Percentiles rank a stretch among this genome's conserved stretches.
Conservation (phyloP, 1,140 invertebrate genomes). For the Pectinophora gossypiella region DNA sequence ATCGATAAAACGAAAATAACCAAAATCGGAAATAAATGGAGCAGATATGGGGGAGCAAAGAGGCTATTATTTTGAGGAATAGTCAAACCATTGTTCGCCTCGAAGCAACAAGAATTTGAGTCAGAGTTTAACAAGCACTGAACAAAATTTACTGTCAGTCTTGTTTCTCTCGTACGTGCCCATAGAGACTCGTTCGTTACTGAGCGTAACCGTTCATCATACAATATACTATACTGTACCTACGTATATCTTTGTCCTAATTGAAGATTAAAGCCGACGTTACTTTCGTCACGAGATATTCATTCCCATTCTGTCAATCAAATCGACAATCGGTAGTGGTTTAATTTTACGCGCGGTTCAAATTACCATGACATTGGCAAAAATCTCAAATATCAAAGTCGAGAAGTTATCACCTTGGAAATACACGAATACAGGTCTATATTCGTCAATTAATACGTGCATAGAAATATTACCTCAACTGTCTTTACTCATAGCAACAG, state of each 20-base stretch:
- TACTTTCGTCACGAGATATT: neutral
- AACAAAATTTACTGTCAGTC: neutral
- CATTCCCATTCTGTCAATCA: slow-evolving; percentile 19
- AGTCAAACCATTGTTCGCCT: too few relatives aligned
- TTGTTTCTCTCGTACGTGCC: neutral
- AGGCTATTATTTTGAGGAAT: too few relatives aligned
- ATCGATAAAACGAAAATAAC: too few relatives aligned
- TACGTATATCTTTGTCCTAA: neutral
- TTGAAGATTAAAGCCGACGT: neutral
- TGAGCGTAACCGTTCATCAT: neutral
- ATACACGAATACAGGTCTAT: too few relatives aligned
- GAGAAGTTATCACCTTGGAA: too few relatives aligned
- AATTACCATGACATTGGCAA: slow-evolving; percentile 22
- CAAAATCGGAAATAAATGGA: too few relatives aligned
- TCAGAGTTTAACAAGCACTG: neutral
- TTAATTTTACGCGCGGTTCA: slow-evolving; percentile 20
- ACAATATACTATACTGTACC: neutral
- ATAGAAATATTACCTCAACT: too few relatives aligned
- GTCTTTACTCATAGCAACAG: too few relatives aligned
- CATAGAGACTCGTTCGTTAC: neutral
- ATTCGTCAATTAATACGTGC: too few relatives aligned
- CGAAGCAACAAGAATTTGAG: too few relatives aligned
- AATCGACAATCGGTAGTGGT: slow-evolving; percentile 8
- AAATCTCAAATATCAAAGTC: slow-evolving; percentile 25
- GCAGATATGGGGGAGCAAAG: too few relatives aligned